Percentiles rank a stretch among this genome's conserved stretches.
Evolutionary conservation across 2,888 invertebrate species (phyloP).

Genomic region (Lottia gigantea): DNA sequence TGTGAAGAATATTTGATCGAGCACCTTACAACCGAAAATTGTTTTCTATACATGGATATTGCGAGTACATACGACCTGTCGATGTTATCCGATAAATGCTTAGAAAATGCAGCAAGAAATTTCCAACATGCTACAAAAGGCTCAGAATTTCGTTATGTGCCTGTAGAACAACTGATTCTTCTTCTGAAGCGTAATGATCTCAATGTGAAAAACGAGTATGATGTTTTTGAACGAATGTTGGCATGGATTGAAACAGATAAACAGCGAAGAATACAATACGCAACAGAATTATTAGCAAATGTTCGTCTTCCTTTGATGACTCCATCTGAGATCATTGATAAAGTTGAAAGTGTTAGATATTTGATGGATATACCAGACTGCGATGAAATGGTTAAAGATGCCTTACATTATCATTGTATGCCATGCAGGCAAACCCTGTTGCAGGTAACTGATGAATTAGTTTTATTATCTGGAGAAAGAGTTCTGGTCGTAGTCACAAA

Average conservation of each 20-base stretch:
- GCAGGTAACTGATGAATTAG: constrained; percentile 36
- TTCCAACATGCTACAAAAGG: constrained; percentile 39
- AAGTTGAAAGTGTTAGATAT: constrained; percentile 45
- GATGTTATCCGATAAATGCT: constrained; percentile 34
- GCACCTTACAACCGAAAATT: constrained; percentile 41
- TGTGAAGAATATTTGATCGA: constrained; percentile 46
- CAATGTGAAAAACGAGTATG: constrained; percentile 38
- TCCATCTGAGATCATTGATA: constrained; percentile 48
- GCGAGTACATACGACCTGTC: constrained; percentile 38
- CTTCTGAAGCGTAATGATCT: constrained; percentile 44
- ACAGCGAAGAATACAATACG: constrained; percentile 35
- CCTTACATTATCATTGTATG: constrained; percentile 55
- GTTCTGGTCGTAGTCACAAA: too few species aligned
- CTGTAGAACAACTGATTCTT: constrained; percentile 38
- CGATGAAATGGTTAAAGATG: constrained; percentile 51
- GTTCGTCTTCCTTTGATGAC: constrained; percentile 50
- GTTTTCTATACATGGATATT: constrained; percentile 43
- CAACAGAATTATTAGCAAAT: constrained; percentile 37
- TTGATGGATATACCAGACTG: constrained; percentile 53
- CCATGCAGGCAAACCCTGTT: constrained; percentile 51
- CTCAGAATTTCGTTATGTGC: constrained; percentile 38
- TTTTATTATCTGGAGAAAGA: too few species aligned
- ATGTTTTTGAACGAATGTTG: constrained; percentile 41
- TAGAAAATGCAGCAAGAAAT: constrained; percentile 41
- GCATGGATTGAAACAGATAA: constrained; percentile 46